phyloP scores from a whole-genome alignment of 2,797 vertebrate genomes.

The Sebastes iracundus region DNA sequence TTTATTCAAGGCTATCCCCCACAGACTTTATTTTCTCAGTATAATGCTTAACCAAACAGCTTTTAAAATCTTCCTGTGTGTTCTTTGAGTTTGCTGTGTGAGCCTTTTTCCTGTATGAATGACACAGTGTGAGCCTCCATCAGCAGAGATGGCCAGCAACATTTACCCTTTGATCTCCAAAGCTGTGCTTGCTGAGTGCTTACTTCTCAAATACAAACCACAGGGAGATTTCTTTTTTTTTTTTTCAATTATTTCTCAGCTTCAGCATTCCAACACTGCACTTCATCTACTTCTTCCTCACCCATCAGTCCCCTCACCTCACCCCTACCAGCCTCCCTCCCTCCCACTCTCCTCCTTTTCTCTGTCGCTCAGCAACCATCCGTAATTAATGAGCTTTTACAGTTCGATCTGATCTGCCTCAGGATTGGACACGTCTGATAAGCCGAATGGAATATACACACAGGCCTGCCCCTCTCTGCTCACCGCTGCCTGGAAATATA shows the following conservation, averaged over 20 bases:
- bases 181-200: slow-evolving; percentile 20
- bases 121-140: slow-evolving; percentile 22
- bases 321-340: slow-evolving; percentile 16
- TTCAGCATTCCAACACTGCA: slow-evolving; percentile 34
- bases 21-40: background rate
- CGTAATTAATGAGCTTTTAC: slow-evolving; percentile 84
- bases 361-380: slow-evolving; percentile 73
- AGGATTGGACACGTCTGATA: slow-evolving; percentile 81
- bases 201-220: slow-evolving; percentile 38
- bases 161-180: slow-evolving; percentile 57
- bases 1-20: background rate
- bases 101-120: background rate
- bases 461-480: slow-evolving; percentile 56
- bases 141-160: slow-evolving; percentile 52
- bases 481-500: slow-evolving; percentile 77
- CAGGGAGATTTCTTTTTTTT: slow-evolving; percentile 10
- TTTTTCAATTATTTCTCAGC: slow-evolving; percentile 24
- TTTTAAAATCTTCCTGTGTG: background rate
- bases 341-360: slow-evolving; percentile 3
- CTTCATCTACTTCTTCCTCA: slow-evolving; percentile 33
- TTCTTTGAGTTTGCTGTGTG: slow-evolving; percentile 7
- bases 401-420: slow-evolving; percentile 78
- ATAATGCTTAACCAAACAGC: background rate
- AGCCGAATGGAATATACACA: slow-evolving; percentile 77
- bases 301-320: slow-evolving; percentile 35